Percentiles rank a stretch among this genome's conserved stretches.
phyloP scores from a whole-genome alignment of 2,113 vertebrate species.

The human region GRCh38 chr2:122746001-122746500 shows the following conservation, averaged over 20 bases:
- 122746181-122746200: neutral
- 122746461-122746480: neutral
- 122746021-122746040: neutral
- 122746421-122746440: neutral
- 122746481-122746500: neutral
- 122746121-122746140: no score
- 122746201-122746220: neutral
- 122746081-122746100: neutral
- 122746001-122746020: neutral
- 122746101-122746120: accelerated
- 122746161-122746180: neutral
- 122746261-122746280: neutral
- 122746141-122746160: neutral
- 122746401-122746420: neutral
- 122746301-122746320: neutral
- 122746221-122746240: neutral
- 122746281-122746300: neutral
- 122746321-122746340: neutral
- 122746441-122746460: neutral
- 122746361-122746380: neutral
- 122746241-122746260: neutral
- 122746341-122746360: neutral
- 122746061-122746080: accelerated
- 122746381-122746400: neutral
- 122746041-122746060: neutral